Base-by-base conservation (phyloP, 2,113 vertebrate genomes). In the Clarias batrachus region DNA sequence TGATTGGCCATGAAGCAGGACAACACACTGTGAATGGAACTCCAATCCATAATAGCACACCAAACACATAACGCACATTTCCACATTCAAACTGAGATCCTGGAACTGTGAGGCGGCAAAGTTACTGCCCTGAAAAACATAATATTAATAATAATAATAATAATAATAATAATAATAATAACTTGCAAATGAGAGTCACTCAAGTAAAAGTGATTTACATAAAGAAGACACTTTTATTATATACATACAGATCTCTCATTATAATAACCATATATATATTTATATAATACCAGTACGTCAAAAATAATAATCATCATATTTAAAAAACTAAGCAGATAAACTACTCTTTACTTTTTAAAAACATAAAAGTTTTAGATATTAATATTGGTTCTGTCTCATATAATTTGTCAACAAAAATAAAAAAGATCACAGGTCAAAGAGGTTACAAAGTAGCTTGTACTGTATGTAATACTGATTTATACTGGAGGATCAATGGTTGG, bases 241-340 rank as follows among this genome's bases (percentile, higher is more conserved):
- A 91, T 91, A 92, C 91, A 93, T 93, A 91, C 93, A 94, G 87
- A 93, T 92, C 89, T 94, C 89, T 94, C 90, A 90, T 89, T 93
- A 94, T 91, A 94, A 92, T 92, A 90, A 90, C 90, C 88, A 89
- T 92, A 92, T 91, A 91, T 91, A 80, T 86, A 88, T 86, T 81
- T 82, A 77, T 86, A 92, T 94, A 92, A 91, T 93, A 93, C 89
- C 89, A 92, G 88, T 90, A 93, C 92, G 90, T 93, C 93, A 93
- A 95, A 95, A 94, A 95, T 93, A 93, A 94, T 93, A 92, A 90
- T 89, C 91, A 86, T 89, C 89, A 92, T 93, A 93, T 91, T 91
- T 94, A 94, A 91, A 95, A 93, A 95, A 94, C 93, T 94, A 94
- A 91, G 92, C 92, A 92, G 92, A 92, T 94, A 90, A 91, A 91